Evolutionary conservation across 2,113 vertebrate species (phyloP), one percentile per base, ranked within the genome.

Genomic region (Plectropomus leopardus): DNA sequence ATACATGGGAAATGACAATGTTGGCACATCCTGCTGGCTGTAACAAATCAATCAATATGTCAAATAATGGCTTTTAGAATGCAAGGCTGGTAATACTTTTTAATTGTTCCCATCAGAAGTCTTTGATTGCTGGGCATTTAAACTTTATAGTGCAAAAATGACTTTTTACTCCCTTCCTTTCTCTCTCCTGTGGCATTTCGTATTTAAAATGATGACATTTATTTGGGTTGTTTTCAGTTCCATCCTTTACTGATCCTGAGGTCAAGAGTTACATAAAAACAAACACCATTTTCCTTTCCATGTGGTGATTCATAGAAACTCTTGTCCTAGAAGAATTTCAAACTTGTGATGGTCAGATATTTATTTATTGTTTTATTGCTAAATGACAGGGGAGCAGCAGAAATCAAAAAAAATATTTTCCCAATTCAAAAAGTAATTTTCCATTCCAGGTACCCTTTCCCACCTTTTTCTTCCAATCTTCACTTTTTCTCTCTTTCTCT

Each of bases 381-480:
- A 72, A 71, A 47, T 64, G 75, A 82, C 61, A 86, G 67, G 61
- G 60, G n/a, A 78, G n/a, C 15, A 51, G 4, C 57, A 16, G 59
- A 82, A 88, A 78, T 78, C 60, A 55, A 9, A 76, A 82, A 89
- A 80, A 73, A 26, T 53, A 50, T 89, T 89, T 87, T 87, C 67
- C 71, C 45, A 87, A 90, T 82, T 86, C 76, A 76, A 77, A 87
- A 89, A 76, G 54, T 60, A 21, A 87, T 92, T 88, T 92, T 73
- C 70, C 36, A 51, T 75, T 84, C 54, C 61, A 66, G 57, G 26
- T 61, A 8, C n/a, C 34, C 67, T 71, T 77, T 81, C 47, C 32
- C 57, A 32, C 42, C 45, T 34, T 60, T 63, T 82, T 53, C 19
- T 5, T 51, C 32, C 28, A 63, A 13, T 70, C n/a, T 48, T 75